A percentile compares a stretch with the other conserved stretches of the same genome.
phyloP scores from a whole-genome alignment of 2,888 invertebrate genomes.

The Halocaridina rubra region DNA sequence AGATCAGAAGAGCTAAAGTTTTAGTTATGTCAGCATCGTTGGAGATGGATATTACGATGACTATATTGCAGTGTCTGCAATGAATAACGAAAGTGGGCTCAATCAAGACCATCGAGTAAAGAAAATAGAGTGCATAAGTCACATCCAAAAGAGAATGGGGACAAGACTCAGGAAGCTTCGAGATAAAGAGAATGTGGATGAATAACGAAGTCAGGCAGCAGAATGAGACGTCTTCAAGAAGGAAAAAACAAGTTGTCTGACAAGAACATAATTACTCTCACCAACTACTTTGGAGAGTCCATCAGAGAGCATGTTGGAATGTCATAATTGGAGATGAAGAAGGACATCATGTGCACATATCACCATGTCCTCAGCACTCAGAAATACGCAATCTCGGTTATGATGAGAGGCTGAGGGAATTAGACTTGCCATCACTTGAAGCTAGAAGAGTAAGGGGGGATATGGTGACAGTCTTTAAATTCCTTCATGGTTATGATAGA shows the following conservation, averaged over 20 bases:
- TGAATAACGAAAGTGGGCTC: background rate
- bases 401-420: too few relatives aligned
- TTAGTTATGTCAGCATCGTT: background rate
- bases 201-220: background rate
- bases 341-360: background rate
- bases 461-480: too few relatives aligned
- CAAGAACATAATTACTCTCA: too few relatives aligned
- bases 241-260: too few relatives aligned
- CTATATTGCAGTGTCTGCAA: background rate
- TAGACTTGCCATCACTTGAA: too few relatives aligned
- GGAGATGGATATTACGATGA: constrained; percentile 14
- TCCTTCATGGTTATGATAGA: too few relatives aligned
- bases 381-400: too few relatives aligned
- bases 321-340: background rate
- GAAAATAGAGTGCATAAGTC: constrained; percentile 10
- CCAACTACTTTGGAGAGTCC: too few relatives aligned
- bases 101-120: background rate
- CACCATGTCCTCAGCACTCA: background rate
- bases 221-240: too few relatives aligned
- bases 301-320: background rate
- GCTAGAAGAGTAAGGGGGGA: too few relatives aligned
- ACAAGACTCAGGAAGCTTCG: background rate
- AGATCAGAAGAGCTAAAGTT: too few relatives aligned
- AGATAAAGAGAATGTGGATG: background rate
- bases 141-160: background rate